These are phyloP conservation scores for Hyposoter didymator DNA, from an alignment of 2,888 invertebrate genomes.

Conservation along the genomic window DNA sequence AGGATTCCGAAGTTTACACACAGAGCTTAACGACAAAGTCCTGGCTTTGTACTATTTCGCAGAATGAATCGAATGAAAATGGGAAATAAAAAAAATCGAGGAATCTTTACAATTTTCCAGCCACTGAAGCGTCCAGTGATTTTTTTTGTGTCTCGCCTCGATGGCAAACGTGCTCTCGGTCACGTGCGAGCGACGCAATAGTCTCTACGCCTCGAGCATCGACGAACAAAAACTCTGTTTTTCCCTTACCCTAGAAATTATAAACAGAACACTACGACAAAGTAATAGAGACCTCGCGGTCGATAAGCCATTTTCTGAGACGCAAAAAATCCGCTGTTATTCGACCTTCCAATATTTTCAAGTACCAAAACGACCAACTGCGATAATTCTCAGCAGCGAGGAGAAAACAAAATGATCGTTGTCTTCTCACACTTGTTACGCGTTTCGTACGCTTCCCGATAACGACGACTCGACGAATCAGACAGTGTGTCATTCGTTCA, in stretches of 20 bases:
- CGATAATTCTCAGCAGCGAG: neutral
- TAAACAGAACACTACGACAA: neutral
- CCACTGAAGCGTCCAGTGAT: neutral
- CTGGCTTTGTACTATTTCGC: neutral
- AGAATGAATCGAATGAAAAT: neutral
- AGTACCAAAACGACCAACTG: constrained; percentile 7
- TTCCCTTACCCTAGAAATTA: neutral
- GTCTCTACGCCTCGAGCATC: constrained; percentile 5
- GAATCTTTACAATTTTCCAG: neutral
- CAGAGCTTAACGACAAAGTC: neutral
- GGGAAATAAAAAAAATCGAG: neutral
- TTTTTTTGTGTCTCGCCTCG: neutral
- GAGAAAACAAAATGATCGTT: constrained; percentile 10
- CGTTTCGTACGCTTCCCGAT: neutral
- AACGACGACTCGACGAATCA: constrained; percentile 14
- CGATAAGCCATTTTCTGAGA: constrained; percentile 21
- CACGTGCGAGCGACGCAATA: constrained; percentile 21
- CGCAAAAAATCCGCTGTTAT: constrained; percentile 19
- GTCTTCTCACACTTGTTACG: constrained; percentile 1
- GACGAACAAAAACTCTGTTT: constrained; percentile 27
- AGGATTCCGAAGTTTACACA: neutral
- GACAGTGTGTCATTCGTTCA: neutral
- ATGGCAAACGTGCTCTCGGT: constrained; percentile 38
- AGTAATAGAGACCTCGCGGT: neutral
- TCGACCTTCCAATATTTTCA: constrained; percentile 37